These are phyloP conservation scores for Mnemiopsis leidyi DNA, from an alignment of 37 sponge, comb jelly and placozoan genomes.

Conservation along the genomic window DNA sequence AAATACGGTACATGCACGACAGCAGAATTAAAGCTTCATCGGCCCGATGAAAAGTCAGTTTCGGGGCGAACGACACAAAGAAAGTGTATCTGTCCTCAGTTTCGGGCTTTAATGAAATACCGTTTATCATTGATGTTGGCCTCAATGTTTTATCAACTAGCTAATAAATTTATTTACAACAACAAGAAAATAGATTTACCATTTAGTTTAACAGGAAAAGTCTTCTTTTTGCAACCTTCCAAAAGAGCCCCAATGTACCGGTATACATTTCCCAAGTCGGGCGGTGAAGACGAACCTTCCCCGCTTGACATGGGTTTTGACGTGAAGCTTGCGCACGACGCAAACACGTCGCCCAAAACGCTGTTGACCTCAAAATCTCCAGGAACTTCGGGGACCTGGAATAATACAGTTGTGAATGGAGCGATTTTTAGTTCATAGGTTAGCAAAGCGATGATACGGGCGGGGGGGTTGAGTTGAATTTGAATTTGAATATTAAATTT, in stretches of 20 bases:
- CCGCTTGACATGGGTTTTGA: neutral
- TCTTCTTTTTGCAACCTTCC: neutral
- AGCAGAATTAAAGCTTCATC: too few species aligned
- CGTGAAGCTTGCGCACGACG: neutral
- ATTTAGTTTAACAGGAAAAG: neutral
- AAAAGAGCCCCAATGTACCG: neutral
- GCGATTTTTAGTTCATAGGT: neutral
- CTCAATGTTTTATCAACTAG: too few species aligned
- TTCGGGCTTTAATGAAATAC: too few species aligned
- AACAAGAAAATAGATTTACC: too few species aligned
- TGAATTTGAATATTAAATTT: too few species aligned
- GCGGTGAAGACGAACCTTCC: neutral
- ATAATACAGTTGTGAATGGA: neutral
- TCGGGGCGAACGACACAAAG: too few species aligned
- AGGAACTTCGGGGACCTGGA: constrained; percentile 42
- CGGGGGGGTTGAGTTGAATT: too few species aligned
- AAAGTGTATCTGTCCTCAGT: too few species aligned
- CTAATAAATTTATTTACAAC: neutral
- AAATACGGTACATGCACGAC: too few species aligned
- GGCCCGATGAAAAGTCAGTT: too few species aligned
- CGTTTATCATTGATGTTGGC: too few species aligned
- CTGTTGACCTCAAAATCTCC: constrained; percentile 2
- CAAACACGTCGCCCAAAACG: constrained; percentile 39
- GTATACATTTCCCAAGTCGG: neutral
- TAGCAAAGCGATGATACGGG: too few species aligned